Conservation (phyloP, 1,140 invertebrate genomes). For the Drosophila teissieri region DNA sequence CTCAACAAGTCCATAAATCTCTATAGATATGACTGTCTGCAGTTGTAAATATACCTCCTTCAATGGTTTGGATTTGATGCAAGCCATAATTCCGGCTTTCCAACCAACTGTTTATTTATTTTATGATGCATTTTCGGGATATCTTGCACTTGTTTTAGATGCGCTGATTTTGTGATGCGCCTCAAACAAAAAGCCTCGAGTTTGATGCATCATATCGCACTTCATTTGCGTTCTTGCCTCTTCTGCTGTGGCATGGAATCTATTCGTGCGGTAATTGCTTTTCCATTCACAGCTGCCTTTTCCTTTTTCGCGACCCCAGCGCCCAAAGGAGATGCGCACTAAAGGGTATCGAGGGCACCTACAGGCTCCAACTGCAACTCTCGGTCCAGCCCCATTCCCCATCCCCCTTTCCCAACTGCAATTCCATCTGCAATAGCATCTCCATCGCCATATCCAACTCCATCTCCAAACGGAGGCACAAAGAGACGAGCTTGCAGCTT, state of each 20-base stretch:
- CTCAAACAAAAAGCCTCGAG: background rate
- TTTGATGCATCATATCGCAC: constrained; percentile 6
- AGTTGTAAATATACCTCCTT: background rate
- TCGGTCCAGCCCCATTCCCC: background rate
- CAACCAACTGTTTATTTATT: too few relatives aligned
- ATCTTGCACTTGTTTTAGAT: too few relatives aligned
- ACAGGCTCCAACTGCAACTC: too few relatives aligned
- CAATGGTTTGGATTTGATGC: too few relatives aligned
- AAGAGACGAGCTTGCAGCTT: constrained; percentile 19
- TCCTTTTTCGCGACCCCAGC: constrained; percentile 22
- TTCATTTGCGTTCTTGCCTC: background rate
- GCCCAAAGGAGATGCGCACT: constrained; percentile 23
- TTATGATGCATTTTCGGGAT: too few relatives aligned
- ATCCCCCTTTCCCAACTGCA: constrained; percentile 3
- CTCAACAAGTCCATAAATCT: constrained; percentile 58
- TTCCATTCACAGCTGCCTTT: constrained; percentile 34
- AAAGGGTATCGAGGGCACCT: constrained; percentile 32
- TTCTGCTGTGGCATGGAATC: constrained; percentile 2
- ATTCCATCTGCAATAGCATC: constrained; percentile 5
- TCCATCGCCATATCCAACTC: too few relatives aligned
- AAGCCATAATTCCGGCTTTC: too few relatives aligned
- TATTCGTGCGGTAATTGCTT: constrained; percentile 47
- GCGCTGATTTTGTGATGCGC: background rate
- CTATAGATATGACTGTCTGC: constrained; percentile 12
- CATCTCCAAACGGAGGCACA: constrained; percentile 2